Conservation (phyloP, 2,888 invertebrate species). For the Cryptophagus acutangulus region DNA sequence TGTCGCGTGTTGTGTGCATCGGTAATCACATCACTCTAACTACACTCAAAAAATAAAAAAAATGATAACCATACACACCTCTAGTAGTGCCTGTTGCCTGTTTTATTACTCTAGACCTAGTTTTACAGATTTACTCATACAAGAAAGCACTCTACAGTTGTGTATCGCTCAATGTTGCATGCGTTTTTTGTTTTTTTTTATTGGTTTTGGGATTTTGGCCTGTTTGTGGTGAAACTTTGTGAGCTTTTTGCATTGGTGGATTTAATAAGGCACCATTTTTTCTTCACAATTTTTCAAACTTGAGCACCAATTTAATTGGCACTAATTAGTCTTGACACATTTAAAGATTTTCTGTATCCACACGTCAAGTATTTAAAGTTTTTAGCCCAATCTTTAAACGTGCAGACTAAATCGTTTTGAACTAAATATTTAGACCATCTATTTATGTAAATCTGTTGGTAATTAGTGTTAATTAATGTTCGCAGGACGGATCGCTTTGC, state of each 20-base stretch:
- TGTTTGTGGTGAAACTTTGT: no score
- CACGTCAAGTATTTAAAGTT: no score
- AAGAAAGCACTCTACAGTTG: slow-evolving; percentile 47
- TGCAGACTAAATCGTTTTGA: no score
- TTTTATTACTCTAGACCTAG: slow-evolving; percentile 3
- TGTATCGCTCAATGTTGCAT: slow-evolving; percentile 39
- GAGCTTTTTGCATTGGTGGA: no score
- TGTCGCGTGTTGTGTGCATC: slow-evolving; percentile 93
- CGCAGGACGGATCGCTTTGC: slow-evolving; percentile 49
- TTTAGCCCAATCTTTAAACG: no score
- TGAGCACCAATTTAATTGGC: no score
- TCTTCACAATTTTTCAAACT: no score
- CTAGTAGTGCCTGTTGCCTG: slow-evolving; percentile 46
- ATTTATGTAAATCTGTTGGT: no score
- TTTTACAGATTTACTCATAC: neutral
- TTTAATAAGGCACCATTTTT: no score
- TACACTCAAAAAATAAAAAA: slow-evolving; percentile 36
- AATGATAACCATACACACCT: slow-evolving; percentile 44
- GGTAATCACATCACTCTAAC: slow-evolving; percentile 76
- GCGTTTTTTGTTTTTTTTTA: slow-evolving; percentile 21
- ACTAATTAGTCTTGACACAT: no score
- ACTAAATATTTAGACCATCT: no score
- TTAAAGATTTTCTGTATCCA: no score
- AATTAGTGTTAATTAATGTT: slow-evolving; percentile 25
- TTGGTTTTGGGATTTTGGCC: slow-evolving; percentile 10